phyloP scores from a whole-genome alignment of 2,888 invertebrate genomes.

The Cabera pusaria region DNA sequence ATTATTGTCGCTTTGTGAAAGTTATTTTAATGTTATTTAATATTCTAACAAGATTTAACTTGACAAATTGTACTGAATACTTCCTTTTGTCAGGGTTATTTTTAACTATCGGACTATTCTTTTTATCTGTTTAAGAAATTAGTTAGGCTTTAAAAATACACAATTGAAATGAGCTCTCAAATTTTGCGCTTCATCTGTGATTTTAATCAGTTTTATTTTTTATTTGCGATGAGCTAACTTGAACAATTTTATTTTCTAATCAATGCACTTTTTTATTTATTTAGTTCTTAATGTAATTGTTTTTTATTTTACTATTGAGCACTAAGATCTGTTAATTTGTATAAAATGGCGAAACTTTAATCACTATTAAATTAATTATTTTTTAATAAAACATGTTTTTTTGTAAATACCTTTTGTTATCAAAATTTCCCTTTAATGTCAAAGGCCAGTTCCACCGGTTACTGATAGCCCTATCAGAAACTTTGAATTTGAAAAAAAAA shows the following conservation, averaged over 20 bases:
- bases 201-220: constrained; percentile 69
- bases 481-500: too few species aligned
- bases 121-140: constrained; percentile 24
- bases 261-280: constrained; percentile 78
- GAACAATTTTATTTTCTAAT: constrained; percentile 69
- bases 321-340: constrained; percentile 82
- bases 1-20: constrained; percentile 42
- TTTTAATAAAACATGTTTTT: too few species aligned
- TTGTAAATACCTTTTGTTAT: too few species aligned
- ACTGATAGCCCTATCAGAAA: too few species aligned
- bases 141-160: constrained; percentile 33
- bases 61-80: constrained; percentile 51
- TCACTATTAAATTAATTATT: constrained; percentile 66
- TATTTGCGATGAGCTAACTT: constrained; percentile 65
- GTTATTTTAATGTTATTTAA: constrained; percentile 52
- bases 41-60: constrained; percentile 48
- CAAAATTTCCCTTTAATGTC: too few species aligned
- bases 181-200: constrained; percentile 74
- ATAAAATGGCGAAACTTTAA: constrained; percentile 66
- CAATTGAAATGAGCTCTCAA: constrained; percentile 64
- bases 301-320: constrained; percentile 74
- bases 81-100: constrained; percentile 47
- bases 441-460: too few species aligned
- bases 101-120: constrained; percentile 37
- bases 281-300: constrained; percentile 72